Evolutionary conservation across 2,888 invertebrate genomes (phyloP), one percentile per base, ranked within the genome.

Genomic region (Drosophila recens): DNA sequence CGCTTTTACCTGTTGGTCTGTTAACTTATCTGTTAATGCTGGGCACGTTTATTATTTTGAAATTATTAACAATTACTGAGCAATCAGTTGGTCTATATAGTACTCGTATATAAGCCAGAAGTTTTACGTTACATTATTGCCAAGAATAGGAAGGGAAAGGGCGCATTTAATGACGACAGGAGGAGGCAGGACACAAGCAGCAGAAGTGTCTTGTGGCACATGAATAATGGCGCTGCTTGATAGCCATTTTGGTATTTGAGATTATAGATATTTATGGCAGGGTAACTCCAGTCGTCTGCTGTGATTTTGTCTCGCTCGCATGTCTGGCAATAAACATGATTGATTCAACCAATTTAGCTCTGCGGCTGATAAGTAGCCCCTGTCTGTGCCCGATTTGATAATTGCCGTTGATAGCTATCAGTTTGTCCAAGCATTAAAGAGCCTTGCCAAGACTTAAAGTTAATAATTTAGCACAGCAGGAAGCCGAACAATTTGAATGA

Each of bases 21-120:
- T 40, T 48, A 33, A 43, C 64, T 66, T 87, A 77, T 89, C 87
- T 89, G 9, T 49, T 8, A 13, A 51, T 46, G 52, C 49, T 42
- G 43, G 30, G 54, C 63, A 68, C 69, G 71, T 74, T 89, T 89
- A 81, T 81, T 87, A 76, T 82, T 79, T 87, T 69, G 46, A 81
- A 84, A 86, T 89, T 86, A 86, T 80, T 73, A 86, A 86, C 80
- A 89, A 86, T 86, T 86, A 86, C 64, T 53, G 48, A 48, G 56
- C 88, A 87, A 86, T 86, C 88, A 86, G 67, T 67, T 64, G 58
- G 72, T 53, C 33, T 42, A 57, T 53, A 42, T 43, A 61, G 34
- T 54, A 38, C 11, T 11, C n/a, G n/a, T 36, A 61, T 30, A 20
- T 66, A 56, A 33, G 52, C 10, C 13, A 23, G 11, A 54, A 17